Percentiles rank a stretch among this genome's conserved stretches.
Evolutionary conservation across 2,888 invertebrate species (phyloP).

Genomic region (Platycheirus albimanus): DNA sequence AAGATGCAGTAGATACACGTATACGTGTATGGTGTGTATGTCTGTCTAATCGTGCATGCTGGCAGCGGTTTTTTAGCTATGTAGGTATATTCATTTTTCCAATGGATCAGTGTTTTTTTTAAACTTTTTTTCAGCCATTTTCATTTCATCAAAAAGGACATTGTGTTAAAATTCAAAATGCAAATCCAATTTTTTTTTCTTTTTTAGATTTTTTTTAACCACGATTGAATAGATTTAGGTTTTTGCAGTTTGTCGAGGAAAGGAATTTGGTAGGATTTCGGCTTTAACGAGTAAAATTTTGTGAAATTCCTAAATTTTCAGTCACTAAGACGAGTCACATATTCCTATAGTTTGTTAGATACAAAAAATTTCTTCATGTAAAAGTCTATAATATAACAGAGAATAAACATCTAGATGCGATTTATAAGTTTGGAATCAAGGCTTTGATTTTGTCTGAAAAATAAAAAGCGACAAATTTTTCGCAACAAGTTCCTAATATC

Average conservation of each 20-base stretch:
- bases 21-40: not conserved
- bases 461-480: too few species aligned
- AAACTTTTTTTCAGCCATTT: conserved; percentile 1
- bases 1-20: conserved; percentile 3
- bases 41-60: not conserved
- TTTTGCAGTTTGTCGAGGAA: not conserved
- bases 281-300: not conserved
- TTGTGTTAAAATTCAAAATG: not conserved
- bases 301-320: not conserved
- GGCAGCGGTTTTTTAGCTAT: not conserved
- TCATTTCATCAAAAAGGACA: conserved; percentile 12
- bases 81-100: not conserved
- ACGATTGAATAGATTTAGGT: not conserved
- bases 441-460: too few species aligned
- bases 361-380: too few species aligned
- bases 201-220: not conserved
- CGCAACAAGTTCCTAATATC: too few species aligned
- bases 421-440: too few species aligned
- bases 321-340: too few species aligned
- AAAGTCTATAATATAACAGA: too few species aligned
- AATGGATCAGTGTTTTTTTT: conserved; percentile 13
- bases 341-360: too few species aligned
- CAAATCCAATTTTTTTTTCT: not conserved
- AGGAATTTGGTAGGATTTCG: not conserved
- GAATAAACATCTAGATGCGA: too few species aligned